Base-by-base conservation (phyloP, 1,140 invertebrate genomes). In the Diorhabda sublineata region DNA sequence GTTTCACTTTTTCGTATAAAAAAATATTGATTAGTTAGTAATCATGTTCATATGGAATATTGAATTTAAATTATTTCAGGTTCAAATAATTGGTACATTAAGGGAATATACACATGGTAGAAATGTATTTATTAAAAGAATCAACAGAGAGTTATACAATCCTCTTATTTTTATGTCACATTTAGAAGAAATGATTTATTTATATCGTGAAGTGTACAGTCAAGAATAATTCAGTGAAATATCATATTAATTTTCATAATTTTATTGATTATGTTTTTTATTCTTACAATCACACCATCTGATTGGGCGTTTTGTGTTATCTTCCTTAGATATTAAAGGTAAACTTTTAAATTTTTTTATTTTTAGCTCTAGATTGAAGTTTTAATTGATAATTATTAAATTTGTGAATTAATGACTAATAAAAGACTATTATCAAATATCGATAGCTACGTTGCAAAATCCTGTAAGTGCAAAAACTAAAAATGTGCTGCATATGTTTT, bases 71-170 rank as follows among this genome's bases (percentile, higher is more conserved):
- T 26, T 26, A 26, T 67, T 67, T 41, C 45, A 68, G 67, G 41
- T 68, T 42, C 61, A 57, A 42, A n/a, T 68, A 5, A 42, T 57
- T 9, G 67, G 67, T 6, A 45, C 7, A n/a, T 7, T 68, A 4
- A 43, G 4, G 6, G 41, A 68, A 62, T 62, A 62, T 63, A 41
- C 61, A n/a, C 11, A 45, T 56, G 47, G 52, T n/a, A 45, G 67
- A 52, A 61, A 68, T 6, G 60, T 68, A 52, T 68, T 68, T 9
- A 52, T 62, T 42, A 43, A 62, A 4, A 62, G 11, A 62, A 61
- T 68, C 42, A 11, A n/a, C 4, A 61, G 44, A 7, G 67, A 68
- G 62, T 58, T 5, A 2, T 44, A 61, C 9, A 58, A 58, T 6
- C n/a, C 67, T 6, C 8, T 62, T 6, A 11, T n/a, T 42, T 43